These are phyloP conservation scores for Arvicola amphibius DNA, from an alignment of 2,797 vertebrate species.

Conservation along the genomic window DNA sequence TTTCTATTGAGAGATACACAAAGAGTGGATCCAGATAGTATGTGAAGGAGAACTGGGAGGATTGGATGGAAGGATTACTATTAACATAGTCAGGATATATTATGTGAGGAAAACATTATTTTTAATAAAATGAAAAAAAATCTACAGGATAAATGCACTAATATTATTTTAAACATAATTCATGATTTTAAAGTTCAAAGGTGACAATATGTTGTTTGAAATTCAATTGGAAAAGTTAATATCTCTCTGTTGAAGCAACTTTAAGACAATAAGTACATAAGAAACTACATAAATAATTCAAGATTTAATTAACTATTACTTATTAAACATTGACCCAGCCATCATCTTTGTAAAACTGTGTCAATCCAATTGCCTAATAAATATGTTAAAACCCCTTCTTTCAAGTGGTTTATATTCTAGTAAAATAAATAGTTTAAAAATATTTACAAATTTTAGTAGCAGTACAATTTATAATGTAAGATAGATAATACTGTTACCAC, in stretches of 20 bases:
- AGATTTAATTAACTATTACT: neutral
- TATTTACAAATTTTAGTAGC: neutral
- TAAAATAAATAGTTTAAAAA: neutral
- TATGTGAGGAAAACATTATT: neutral
- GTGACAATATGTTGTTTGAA: conserved; percentile 11
- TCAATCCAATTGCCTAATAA: neutral
- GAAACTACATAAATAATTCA: neutral
- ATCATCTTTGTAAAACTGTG: neutral
- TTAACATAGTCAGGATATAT: neutral
- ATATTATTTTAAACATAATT: neutral
- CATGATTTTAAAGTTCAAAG: neutral
- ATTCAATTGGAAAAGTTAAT: neutral
- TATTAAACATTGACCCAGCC: neutral
- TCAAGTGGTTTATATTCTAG: neutral
- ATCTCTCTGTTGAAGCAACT: neutral
- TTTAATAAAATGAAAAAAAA: neutral
- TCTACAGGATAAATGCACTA: neutral
- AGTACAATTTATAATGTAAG: neutral
- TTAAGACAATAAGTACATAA: neutral
- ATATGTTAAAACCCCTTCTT: neutral
- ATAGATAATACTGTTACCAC: neutral
- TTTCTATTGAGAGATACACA: neutral
- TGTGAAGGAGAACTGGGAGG: neutral
- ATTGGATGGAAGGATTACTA: neutral
- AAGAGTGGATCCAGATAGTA: neutral